Evolutionary conservation across 2,888 invertebrate genomes (phyloP), one percentile per base, ranked within the genome.

Genomic region (Tenthredo distinguenda): DNA sequence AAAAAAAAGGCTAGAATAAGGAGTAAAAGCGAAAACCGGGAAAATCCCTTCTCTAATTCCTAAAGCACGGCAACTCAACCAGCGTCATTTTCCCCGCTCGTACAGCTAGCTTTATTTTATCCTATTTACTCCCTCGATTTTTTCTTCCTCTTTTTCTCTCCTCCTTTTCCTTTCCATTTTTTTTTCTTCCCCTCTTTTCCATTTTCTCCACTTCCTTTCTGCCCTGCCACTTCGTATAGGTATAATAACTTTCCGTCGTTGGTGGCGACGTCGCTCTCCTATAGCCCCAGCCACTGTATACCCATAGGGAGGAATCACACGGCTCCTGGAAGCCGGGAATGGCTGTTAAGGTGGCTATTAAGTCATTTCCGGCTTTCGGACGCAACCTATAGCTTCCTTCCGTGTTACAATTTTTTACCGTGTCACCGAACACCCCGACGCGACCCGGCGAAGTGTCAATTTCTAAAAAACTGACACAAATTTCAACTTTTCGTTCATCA

Each of bases 321-420:
- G 40, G 37, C 65, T 81, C 40, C 15, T 37, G n/a, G 43, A 43
- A 47, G 37, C 21, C 74, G 74, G 74, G 40, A 74, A 74, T 40
- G 34, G 50, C 55, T 40, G 47, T 50, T 15, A 77, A 55, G 77
- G 81, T 58, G 81, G 81, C 81, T 81, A 62, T 65, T 65, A 65
- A 81, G 58, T 62, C 81, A 62, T 81, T 81, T 81, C 81, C 81
- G 81, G 81, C 81, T 43, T 81, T 81, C 81, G 81, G 81, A 81
- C 62, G 62, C 43, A 21, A 43, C 58, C 62, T 62, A 55, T 62
- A 55, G 55, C 31, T 81, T 43, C 58, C 62, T 62, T 62, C 62
- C 81, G 55, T 6, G 12, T 81, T 43, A 37, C 43, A 37, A 81
- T 81, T 62, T 40, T 47, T 43, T 21, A 31, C 21, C 15, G 7